These are phyloP conservation scores for Cardiocondyla obscurior DNA, from an alignment of 1,140 invertebrate genomes.

Conservation along the genomic window DNA sequence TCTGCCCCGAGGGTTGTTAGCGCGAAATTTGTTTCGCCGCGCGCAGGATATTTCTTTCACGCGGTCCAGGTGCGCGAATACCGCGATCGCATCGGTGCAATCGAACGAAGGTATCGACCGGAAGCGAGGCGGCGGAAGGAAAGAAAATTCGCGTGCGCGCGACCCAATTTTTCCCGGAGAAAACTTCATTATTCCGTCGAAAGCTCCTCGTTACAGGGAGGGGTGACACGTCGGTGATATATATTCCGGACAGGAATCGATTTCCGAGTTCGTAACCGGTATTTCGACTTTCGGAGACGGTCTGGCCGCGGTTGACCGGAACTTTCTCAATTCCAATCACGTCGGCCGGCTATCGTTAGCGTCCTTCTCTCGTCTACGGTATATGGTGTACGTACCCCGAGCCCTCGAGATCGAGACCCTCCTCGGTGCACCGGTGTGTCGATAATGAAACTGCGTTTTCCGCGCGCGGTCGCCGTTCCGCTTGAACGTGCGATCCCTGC, in stretches of 20 bases:
- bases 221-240: constrained; percentile 40
- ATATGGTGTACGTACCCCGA: neutral
- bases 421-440: neutral
- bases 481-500: neutral
- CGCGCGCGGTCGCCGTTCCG: neutral
- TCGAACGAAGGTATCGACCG: constrained; percentile 39
- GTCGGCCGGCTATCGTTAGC: constrained; percentile 56
- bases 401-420: constrained; percentile 1
- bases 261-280: constrained; percentile 46
- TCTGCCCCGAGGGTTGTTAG: neutral
- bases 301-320: constrained; percentile 42
- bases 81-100: neutral
- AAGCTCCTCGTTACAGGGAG: constrained; percentile 34
- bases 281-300: constrained; percentile 56
- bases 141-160: neutral
- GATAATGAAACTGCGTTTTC: constrained; percentile 40
- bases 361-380: constrained; percentile 30
- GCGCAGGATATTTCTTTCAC: neutral
- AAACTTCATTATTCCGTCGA: constrained; percentile 54
- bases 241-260: constrained; percentile 53
- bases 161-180: constrained; percentile 34
- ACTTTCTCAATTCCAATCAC: constrained; percentile 62
- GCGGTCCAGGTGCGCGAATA: neutral
- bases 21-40: constrained; percentile 32
- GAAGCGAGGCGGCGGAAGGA: neutral